These are phyloP conservation scores for Chaetodon trifascialis DNA, from an alignment of 2,113 vertebrate genomes.

Conservation along the genomic window DNA sequence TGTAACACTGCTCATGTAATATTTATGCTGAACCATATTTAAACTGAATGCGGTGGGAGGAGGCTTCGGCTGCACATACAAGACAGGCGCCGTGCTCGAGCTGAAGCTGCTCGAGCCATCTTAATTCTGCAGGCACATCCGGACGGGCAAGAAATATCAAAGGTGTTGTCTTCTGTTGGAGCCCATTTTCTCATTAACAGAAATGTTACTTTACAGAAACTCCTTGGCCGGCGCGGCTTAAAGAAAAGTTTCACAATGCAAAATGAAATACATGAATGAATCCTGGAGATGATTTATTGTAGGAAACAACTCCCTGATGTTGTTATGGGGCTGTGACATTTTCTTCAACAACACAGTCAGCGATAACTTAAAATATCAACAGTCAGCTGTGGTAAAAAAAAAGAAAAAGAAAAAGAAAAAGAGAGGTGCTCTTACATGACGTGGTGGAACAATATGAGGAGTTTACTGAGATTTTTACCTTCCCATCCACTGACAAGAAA, in stretches of 20 bases:
- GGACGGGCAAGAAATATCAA: not conserved
- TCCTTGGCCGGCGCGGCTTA: not conserved
- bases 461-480: not conserved
- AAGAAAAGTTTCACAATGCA: not conserved
- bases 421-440: not conserved
- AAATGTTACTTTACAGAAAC: not conserved
- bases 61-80: not conserved
- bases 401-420: no score
- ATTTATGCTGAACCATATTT: slow-evolving; percentile 64
- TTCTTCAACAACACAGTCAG: slow-evolving; percentile 1
- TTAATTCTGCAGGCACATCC: slow-evolving; percentile 2
- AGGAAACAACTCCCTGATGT: not conserved
- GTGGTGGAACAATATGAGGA: not conserved
- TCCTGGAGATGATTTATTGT: not conserved
- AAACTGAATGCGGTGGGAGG: slow-evolving; percentile 27
- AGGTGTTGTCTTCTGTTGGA: not conserved
- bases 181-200: not conserved
- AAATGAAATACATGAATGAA: not conserved
- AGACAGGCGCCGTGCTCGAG: not conserved
- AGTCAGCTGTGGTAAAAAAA: not conserved
- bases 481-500: not conserved
- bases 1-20: slow-evolving; percentile 64
- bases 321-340: not conserved
- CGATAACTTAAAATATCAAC: not conserved
- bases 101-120: slow-evolving; percentile 10